Conservation (phyloP, 2,888 invertebrate species). For the Cordilura impudica region DNA sequence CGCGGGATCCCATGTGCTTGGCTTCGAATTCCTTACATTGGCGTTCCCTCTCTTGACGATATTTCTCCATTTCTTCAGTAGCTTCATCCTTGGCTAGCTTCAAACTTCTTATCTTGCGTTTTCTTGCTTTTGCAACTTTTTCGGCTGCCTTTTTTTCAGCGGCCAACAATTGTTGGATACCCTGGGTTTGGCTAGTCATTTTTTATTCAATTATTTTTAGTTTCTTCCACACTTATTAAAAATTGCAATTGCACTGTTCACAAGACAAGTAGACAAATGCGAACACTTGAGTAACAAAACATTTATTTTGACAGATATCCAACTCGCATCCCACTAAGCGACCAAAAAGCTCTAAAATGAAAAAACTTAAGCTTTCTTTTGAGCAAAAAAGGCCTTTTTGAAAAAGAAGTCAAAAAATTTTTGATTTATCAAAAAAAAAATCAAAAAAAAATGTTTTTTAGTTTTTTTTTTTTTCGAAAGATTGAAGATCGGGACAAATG, state of each 20-base stretch:
- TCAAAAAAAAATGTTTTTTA: no score
- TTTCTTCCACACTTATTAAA: constrained; percentile 32
- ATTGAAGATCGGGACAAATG: no score
- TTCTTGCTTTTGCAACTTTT: constrained; percentile 98
- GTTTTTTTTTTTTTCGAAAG: no score
- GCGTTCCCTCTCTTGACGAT: constrained; percentile 94
- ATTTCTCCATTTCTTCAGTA: constrained; percentile 98
- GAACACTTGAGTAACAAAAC: no score
- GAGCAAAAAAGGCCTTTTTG: no score
- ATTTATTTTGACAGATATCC: no score
- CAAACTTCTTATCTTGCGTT: constrained; percentile 97
- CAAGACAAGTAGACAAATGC: constrained; percentile 73
- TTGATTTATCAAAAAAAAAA: no score
- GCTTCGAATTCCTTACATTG: constrained; percentile 96
- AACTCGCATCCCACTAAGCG: no score
- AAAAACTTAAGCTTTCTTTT: no score
- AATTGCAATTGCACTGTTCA: constrained; percentile 55
- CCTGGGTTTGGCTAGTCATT: constrained; percentile 99
- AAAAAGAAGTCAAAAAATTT: no score
- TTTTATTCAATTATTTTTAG: constrained; percentile 66
- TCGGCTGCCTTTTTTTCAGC: constrained; percentile 99
- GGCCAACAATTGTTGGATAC: constrained; percentile 97
- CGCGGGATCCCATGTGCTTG: no score
- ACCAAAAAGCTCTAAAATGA: no score
- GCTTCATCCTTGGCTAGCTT: constrained; percentile 99